A percentile compares a stretch with the other conserved stretches of the same genome.
Evolutionary conservation across 2,888 invertebrate species (phyloP).

Genomic region (Gymnoscelis rufifasciata): DNA sequence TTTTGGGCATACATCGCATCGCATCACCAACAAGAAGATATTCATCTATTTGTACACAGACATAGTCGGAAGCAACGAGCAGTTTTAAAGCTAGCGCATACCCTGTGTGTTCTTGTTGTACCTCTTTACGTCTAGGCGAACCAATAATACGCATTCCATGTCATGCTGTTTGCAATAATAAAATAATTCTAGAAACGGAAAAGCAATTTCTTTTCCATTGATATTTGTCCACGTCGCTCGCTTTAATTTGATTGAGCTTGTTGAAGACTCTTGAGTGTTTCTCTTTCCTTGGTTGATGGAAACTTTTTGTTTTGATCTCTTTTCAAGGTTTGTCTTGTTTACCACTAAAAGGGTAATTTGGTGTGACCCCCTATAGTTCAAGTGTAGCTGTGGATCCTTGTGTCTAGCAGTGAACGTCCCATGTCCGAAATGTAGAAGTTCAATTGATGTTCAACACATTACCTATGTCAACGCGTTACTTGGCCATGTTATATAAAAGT

Average conservation of each 20-base stretch:
- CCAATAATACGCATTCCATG: slow-evolving; percentile 30
- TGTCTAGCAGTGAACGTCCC: no score
- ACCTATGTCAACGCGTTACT: no score
- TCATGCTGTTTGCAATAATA: slow-evolving; percentile 27
- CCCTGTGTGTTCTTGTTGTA: slow-evolving; percentile 1
- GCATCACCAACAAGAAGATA: no score
- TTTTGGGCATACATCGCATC: no score
- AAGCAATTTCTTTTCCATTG: slow-evolving; percentile 31
- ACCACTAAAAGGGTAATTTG: no score
- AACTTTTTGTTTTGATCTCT: slow-evolving; percentile 13
- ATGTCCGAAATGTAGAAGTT: no score
- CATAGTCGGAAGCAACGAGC: no score
- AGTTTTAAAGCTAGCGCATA: not conserved
- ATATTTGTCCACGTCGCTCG: slow-evolving; percentile 19
- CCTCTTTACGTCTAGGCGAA: slow-evolving; percentile 16
- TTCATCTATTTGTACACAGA: no score
- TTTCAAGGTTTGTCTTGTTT: not conserved
- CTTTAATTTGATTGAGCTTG: slow-evolving; percentile 25
- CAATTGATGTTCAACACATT: no score
- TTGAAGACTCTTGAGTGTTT: slow-evolving; percentile 12
- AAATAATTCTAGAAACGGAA: slow-evolving; percentile 30
- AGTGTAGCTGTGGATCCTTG: no score
- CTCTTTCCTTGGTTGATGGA: slow-evolving; percentile 9
- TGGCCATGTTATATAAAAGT: no score
- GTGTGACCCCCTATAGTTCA: no score